Evolutionary conservation across 2,888 invertebrate genomes (phyloP).

Genomic region (Brachyopa scutellaris): DNA sequence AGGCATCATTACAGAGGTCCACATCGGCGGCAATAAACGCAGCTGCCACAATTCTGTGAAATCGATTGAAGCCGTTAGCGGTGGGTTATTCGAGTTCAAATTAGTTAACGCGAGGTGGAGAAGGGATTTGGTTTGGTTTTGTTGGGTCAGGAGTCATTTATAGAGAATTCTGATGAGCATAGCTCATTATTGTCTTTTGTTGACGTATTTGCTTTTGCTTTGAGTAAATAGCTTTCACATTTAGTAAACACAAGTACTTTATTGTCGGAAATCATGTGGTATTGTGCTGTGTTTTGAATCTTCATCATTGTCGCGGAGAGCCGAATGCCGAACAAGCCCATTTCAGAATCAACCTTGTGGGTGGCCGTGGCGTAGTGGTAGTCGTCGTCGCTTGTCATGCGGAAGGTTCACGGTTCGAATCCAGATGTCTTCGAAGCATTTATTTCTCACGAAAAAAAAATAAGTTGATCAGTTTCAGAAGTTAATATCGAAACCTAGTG

Average conservation of each 20-base stretch:
- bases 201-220: constrained; percentile 4
- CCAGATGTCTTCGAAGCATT: too few species aligned
- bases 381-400: too few species aligned
- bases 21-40: constrained; percentile 85
- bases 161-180: constrained; percentile 35
- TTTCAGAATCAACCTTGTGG: too few species aligned
- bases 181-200: constrained; percentile 24
- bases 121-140: not conserved
- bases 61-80: constrained; percentile 40
- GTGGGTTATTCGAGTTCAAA: constrained; percentile 61
- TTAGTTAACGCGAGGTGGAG: not conserved
- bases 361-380: too few species aligned
- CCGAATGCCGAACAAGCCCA: too few species aligned
- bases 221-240: constrained; percentile 38
- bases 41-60: constrained; percentile 84
- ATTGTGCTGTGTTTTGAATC: too few species aligned
- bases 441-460: too few species aligned
- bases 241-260: constrained; percentile 10
- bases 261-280: not conserved
- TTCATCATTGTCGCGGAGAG: too few species aligned
- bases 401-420: too few species aligned
- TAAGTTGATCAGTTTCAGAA: too few species aligned
- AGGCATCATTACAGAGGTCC: constrained; percentile 88
- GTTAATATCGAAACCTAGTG: too few species aligned
- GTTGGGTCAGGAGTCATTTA: constrained; percentile 17